Evolutionary conservation across 2,888 invertebrate genomes (phyloP), one percentile per base, ranked within the genome.

Genomic region (Cinara cedri): DNA sequence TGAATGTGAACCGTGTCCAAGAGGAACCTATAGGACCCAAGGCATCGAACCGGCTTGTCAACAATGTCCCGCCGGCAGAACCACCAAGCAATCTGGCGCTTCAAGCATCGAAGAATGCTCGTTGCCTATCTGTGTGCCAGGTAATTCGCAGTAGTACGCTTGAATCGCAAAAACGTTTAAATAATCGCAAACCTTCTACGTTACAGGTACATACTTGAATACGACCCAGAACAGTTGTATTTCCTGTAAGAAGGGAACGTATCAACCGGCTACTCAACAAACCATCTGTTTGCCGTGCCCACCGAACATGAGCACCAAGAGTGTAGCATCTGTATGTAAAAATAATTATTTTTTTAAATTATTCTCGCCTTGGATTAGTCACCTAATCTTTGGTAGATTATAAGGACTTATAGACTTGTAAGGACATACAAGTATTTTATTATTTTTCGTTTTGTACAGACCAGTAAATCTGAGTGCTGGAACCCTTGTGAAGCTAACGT

Each of bases 21-120:
- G 93, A 70, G 97, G 96, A 70, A 93, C 93, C 0, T 95, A 92
- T 87, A 90, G 97, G 49, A 90, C 92, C 0, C 93, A 92, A 85
- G 96, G 96, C 1, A 90, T 94, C 0, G 94, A 96, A 83, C 93
- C 96, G 0, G 91, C 95, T 0, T 98, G 98, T 84, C 90, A 92
- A 10, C 88, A 90, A 11, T 98, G 97, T 86, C 97, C 97, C 0
- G 86, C 92, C 10, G 96, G 95, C 54, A 91, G 94, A 82, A 98
- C 97, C 3, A 97, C 97, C 0, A 93, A 94, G 0, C 91, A 92
- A 82, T 88, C 91, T 72, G 96, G 96, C 65, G 92, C 96, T 0
- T 90, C 92, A 0, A 91, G 93, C 0, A 89, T 94, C 10, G 95
- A 95, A 84, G 96, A 97, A 85, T 98, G 98, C 86, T 94, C 96